Percentiles rank a stretch among this genome's conserved stretches.
Evolutionary conservation across 2,888 invertebrate species (phyloP).

Genomic region (Caenorhabditis sulstoni): DNA sequence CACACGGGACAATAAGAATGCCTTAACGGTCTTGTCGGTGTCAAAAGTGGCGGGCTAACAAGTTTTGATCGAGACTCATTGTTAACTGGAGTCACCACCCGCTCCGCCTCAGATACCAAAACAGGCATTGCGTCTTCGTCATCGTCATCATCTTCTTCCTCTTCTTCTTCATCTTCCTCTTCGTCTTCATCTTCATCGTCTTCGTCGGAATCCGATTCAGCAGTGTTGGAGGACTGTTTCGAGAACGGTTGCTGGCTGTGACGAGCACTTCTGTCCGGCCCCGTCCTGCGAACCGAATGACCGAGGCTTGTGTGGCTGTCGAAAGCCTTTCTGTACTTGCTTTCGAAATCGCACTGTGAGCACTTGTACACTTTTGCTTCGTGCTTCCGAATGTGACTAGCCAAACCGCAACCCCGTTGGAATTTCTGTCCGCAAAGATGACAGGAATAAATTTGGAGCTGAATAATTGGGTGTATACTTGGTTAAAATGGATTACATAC

Average conservation of each 20-base stretch:
- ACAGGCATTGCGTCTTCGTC: conserved; percentile 1
- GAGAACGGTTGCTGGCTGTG: too few species aligned
- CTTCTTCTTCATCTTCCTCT: not conserved
- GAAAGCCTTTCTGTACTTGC: not conserved
- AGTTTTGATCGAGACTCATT: too few species aligned
- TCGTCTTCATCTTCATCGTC: not conserved
- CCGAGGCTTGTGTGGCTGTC: conserved; percentile 2
- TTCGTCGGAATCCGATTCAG: not conserved
- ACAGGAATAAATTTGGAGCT: not conserved
- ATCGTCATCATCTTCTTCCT: not conserved
- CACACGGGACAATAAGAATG: conserved; percentile 8
- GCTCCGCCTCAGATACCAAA: not conserved
- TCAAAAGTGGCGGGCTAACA: not conserved
- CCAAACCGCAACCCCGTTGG: conserved; percentile 26
- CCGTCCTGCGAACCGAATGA: too few species aligned
- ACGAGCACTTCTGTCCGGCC: too few species aligned
- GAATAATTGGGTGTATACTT: too few species aligned
- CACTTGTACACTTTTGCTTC: not conserved
- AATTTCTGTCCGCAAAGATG: conserved; percentile 9
- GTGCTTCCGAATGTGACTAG: conserved; percentile 18
- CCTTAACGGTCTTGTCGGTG: not conserved
- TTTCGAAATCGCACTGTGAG: not conserved
- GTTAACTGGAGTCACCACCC: too few species aligned
- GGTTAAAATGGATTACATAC: too few species aligned
- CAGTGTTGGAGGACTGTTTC: too few species aligned